Evolutionary conservation across 2,113 vertebrate genomes (phyloP).

Genomic region (Hippocampus barbouri): DNA sequence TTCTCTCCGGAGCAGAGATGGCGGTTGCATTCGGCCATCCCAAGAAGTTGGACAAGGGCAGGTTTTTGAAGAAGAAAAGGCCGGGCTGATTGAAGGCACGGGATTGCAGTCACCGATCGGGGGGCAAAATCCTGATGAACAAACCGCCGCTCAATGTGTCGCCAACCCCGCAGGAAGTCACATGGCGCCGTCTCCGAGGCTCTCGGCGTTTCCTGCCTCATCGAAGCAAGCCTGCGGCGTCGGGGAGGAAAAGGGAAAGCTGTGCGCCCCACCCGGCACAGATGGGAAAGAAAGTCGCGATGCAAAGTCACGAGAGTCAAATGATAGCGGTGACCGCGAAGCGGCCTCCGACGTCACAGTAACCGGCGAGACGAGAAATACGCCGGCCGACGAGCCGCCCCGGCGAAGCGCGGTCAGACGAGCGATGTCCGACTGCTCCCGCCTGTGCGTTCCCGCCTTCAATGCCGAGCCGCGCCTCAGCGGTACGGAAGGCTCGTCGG

Average conservation of each 20-base stretch:
- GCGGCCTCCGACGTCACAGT: not conserved
- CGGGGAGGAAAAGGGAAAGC: not conserved
- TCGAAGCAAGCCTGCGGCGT: not conserved
- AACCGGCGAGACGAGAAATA: slow-evolving; percentile 35
- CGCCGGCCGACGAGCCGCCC: slow-evolving; percentile 49
- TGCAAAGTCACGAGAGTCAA: slow-evolving; percentile 14
- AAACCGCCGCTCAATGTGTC: slow-evolving; percentile 2
- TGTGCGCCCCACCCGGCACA: not conserved
- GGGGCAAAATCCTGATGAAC: slow-evolving; percentile 20
- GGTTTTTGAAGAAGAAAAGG: slow-evolving; percentile 4
- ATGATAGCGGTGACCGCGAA: slow-evolving; percentile 31
- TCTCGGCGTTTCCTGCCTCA: not conserved
- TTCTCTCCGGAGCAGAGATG: slow-evolving; percentile 14
- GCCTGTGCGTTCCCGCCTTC: slow-evolving; percentile 81
- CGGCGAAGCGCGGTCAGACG: slow-evolving; percentile 73
- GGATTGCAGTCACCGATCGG: slow-evolving; percentile 26
- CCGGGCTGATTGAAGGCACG: slow-evolving; percentile 32
- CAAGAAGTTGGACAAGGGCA: slow-evolving; percentile 19
- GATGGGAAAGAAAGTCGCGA: not conserved
- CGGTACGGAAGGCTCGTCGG: slow-evolving; percentile 66
- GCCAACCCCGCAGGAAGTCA: slow-evolving; percentile 18
- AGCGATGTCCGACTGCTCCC: slow-evolving; percentile 89
- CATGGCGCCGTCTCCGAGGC: not conserved
- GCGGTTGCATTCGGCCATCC: slow-evolving; percentile 23
- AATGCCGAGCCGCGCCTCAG: slow-evolving; percentile 74